These are phyloP conservation scores for Gobiocypris rarus DNA, from an alignment of 2,113 vertebrate genomes.

Conservation along the genomic window DNA sequence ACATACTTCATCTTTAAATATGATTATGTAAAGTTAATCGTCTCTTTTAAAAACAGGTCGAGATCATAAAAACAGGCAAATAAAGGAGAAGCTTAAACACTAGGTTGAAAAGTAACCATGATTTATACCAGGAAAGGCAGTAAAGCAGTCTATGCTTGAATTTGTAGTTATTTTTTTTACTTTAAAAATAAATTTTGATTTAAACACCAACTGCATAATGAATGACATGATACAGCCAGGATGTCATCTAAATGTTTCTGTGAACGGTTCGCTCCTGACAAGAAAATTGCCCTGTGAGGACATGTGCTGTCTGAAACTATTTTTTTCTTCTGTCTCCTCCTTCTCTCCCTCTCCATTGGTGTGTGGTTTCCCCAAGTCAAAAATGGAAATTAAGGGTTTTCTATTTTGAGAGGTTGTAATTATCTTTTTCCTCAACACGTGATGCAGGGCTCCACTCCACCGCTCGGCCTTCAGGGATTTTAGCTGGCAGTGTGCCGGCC, in stretches of 20 bases:
- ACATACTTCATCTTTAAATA: neutral
- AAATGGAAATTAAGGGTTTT: slow-evolving; percentile 56
- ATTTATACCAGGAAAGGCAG: slow-evolving; percentile 10
- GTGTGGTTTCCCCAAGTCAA: slow-evolving; percentile 45
- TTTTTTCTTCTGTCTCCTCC: slow-evolving; percentile 34
- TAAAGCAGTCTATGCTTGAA: slow-evolving; percentile 14
- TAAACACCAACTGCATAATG: slow-evolving; percentile 34
- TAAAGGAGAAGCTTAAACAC: neutral
- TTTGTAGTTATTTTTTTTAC: slow-evolving; percentile 24
- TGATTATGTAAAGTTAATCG: neutral
- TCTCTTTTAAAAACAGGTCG: neutral
- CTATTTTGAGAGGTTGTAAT: slow-evolving; percentile 56
- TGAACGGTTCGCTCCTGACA: slow-evolving; percentile 32
- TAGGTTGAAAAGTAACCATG: neutral
- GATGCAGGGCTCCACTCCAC: slow-evolving; percentile 6
- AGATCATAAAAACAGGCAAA: neutral
- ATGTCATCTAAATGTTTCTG: slow-evolving; percentile 31
- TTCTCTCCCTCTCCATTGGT: slow-evolving; percentile 27
- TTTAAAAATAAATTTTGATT: slow-evolving; percentile 13
- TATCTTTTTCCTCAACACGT: slow-evolving; percentile 51
- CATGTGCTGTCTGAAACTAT: neutral
- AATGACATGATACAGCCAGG: slow-evolving; percentile 42
- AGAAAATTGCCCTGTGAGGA: slow-evolving; percentile 35
- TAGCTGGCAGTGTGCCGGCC: slow-evolving; percentile 21
- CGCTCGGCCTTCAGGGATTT: slow-evolving; percentile 6